Percentiles rank a stretch among this genome's conserved stretches.
Evolutionary conservation across 2,113 vertebrate genomes (phyloP).

Genomic region (Hylia prasina): DNA sequence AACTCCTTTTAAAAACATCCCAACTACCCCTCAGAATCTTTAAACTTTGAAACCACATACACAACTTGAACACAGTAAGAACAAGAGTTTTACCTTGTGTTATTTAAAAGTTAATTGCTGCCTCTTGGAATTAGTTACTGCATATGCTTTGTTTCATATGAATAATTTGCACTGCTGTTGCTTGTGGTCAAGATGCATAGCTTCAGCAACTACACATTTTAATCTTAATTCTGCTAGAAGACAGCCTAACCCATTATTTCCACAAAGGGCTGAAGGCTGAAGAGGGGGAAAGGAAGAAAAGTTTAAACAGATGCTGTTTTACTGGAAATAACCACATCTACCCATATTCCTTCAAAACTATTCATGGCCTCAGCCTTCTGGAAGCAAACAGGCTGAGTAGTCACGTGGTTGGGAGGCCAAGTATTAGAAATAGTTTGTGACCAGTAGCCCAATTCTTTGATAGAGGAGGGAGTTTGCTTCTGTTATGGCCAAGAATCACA

Average conservation of each 20-base stretch:
- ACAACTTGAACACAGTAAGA: background rate
- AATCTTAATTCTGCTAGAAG: background rate
- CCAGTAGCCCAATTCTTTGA: background rate
- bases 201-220: background rate
- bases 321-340: background rate
- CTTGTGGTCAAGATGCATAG: background rate
- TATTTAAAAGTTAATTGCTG: background rate
- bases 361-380: background rate
- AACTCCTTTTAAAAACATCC: background rate
- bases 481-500: background rate
- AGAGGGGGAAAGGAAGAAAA: background rate
- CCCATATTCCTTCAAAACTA: background rate
- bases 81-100: background rate
- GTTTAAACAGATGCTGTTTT: background rate
- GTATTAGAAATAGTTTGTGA: background rate
- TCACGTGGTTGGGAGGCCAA: background rate
- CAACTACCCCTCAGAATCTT: background rate
- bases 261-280: background rate
- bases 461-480: background rate
- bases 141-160: background rate
- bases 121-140: background rate
- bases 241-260: background rate
- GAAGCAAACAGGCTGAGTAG: background rate
- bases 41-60: background rate
- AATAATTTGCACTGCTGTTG: background rate